Conservation (phyloP, 1,140 invertebrate species). For the Anoplophora glabripennis region DNA sequence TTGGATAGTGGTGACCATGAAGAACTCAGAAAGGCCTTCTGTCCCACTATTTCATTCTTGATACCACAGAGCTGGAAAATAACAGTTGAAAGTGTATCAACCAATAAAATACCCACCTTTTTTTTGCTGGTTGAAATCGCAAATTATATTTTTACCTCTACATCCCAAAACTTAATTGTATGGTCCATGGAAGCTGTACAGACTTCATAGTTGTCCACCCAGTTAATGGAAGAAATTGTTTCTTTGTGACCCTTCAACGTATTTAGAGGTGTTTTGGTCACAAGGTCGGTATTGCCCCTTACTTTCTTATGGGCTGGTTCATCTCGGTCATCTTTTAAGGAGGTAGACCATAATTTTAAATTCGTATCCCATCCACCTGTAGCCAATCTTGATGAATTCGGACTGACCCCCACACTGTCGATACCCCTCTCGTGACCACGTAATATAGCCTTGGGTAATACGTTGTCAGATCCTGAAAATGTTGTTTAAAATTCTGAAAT, state of each 20-base stretch:
- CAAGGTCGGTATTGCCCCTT: slow-evolving; percentile 40
- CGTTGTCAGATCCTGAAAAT: slow-evolving; percentile 61
- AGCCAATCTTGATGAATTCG: slow-evolving; percentile 64
- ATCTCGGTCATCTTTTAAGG: slow-evolving; percentile 49
- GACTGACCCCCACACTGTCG: slow-evolving; percentile 76
- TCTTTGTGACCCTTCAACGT: slow-evolving; percentile 93
- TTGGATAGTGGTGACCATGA: slow-evolving; percentile 77
- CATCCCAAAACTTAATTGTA: slow-evolving; percentile 91
- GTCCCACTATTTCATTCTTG: slow-evolving; percentile 77
- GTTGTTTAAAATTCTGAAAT: neutral
- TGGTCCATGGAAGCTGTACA: slow-evolving; percentile 93
- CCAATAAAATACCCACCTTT: neutral
- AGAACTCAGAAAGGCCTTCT: slow-evolving; percentile 88
- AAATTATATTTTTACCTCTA: slow-evolving; percentile 33
- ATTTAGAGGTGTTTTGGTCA: slow-evolving; percentile 72
- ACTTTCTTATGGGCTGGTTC: slow-evolving; percentile 53
- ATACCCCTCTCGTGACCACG: slow-evolving; percentile 86
- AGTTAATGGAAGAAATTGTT: slow-evolving; percentile 78
- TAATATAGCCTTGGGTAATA: slow-evolving; percentile 77
- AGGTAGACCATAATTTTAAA: slow-evolving; percentile 75
- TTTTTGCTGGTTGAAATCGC: neutral
- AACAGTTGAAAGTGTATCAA: slow-evolving; percentile 1
- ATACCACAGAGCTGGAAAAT: slow-evolving; percentile 72
- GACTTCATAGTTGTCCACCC: slow-evolving; percentile 73
- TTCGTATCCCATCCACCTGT: slow-evolving; percentile 90